Base-by-base conservation (phyloP, 2,113 vertebrate genomes). In the Eclectus roratus region DNA sequence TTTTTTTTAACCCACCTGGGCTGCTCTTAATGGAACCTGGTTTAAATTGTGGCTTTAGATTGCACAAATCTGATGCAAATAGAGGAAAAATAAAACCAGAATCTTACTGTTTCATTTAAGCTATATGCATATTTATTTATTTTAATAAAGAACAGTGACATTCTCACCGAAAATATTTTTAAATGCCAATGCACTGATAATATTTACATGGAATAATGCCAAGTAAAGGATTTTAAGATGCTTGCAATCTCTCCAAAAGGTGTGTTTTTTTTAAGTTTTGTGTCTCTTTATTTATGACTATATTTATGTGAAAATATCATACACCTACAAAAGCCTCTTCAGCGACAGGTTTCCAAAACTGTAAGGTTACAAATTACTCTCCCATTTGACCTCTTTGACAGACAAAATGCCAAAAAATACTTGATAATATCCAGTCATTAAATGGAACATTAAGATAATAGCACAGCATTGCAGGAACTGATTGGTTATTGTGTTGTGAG, bases 361-460 rank as follows among this genome's bases (percentile, higher is more conserved):
- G 12, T 63, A 74, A 39, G 25, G 27, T 68, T 91, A 44, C 29
- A 83, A 92, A 94, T 90, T 52, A 61, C 43, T 46, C 29, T 70
- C 55, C 23, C 15, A 25, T 80, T 84, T 92, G 88, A 86, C n/a
- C 17, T 85, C 33, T 86, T 55, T 65, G 60, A 89, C 35, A 80
- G 43, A 87, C 44, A 47, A 20, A 73, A 15, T 3, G 14, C 23
- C 46, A 69, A 13, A 83, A 86, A 88, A 16, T 49, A 27, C 52
- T 46, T 93, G 89, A 53, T 49, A 80, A 87, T 81, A 94, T 39
- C 33, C 43, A 74, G 68, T 31, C 47, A 72, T 81, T 58, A 92
- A 96, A 85, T 91, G 69, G 65, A 44, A 81, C 60, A 72, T 91
- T 63, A 90, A 92, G 53, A 65, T 81, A 97, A 97, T 68, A 92